Evolutionary conservation across 1,140 invertebrate species (phyloP), one percentile per base, ranked within the genome.

Genomic region (Condylostylus longicornis): DNA sequence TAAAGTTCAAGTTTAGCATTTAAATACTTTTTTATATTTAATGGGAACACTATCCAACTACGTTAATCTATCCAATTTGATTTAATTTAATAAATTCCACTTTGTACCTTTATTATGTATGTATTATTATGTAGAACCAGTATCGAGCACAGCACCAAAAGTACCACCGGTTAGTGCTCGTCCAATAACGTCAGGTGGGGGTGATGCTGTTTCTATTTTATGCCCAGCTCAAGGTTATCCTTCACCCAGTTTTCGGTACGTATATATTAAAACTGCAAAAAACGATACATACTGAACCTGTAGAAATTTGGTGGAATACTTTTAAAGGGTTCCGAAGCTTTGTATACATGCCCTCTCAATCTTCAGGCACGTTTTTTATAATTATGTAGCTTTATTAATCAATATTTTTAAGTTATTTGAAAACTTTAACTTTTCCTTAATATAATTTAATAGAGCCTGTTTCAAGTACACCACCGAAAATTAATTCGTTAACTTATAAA

Each of bases 131-230:
- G 18, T 44, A 70, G 69, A 71, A 47, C 67, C 69, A 28, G 58
- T 69, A 33, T 64, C 63, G 40, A 67, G 63, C 44, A 62, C 64
- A 22, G 62, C 63, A 37, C 69, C 68, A 34, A 67, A 65, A 51
- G 64, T 72, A 35, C 63, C 65, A 33, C 49, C 54, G 2, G 38
- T 57, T 10, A 54, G 58, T 36, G 56, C 54, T 1, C 41, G 54
- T 21, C 54, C 54, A 12, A 23, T 59, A 20, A 37, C 46, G 18
- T 44, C 53, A 19, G 30, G 44, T n/a, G 39, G 35, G 0, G 38
- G 32, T 12, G 38, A 45, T 5, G 48, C 32, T 22, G 4, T 53
- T 22, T 46, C 64, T 23, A 7, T 47, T 25, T 34, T 49, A 14
- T 49, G 47, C 23, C 45, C 55, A 50, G 64, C 53, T 33, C 50